phyloP scores from a whole-genome alignment of 2,888 invertebrate species.

The Athetis lepigone region DNA sequence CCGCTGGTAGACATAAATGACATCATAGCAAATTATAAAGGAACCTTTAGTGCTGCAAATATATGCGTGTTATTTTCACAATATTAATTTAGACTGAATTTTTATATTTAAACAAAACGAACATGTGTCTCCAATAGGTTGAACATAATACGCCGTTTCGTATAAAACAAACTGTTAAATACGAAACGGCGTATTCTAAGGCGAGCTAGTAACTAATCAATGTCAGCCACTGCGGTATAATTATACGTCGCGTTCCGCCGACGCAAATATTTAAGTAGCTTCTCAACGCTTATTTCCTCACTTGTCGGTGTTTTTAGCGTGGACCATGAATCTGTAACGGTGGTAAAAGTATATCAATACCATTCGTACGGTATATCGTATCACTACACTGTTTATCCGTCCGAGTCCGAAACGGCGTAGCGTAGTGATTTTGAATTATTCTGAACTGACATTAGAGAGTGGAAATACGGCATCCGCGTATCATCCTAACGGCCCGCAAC shows the following conservation, averaged over 20 bases:
- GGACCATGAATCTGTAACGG: conserved; percentile 74
- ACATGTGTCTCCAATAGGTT: not conserved
- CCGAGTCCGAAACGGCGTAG: no score
- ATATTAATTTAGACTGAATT: not conserved
- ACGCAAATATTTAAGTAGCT: conserved; percentile 75
- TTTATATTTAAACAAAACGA: not conserved
- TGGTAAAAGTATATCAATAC: conserved; percentile 11
- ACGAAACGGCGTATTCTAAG: conserved; percentile 39
- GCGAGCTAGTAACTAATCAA: conserved; percentile 67
- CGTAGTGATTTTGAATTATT: no score
- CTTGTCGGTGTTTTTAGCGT: conserved; percentile 72
- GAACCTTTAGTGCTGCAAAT: not conserved
- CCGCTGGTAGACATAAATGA: not conserved
- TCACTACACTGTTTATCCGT: no score
- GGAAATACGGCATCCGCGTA: no score
- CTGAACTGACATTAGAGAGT: no score
- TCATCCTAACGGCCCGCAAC: no score
- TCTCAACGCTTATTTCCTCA: conserved; percentile 79
- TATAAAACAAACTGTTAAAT: not conserved
- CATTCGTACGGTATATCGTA: conserved; percentile 17
- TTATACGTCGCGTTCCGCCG: conserved; percentile 71
- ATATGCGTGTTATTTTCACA: not conserved
- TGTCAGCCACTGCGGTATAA: conserved; percentile 70
- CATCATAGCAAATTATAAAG: not conserved
- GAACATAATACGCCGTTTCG: conserved; percentile 42